These are phyloP conservation scores for Metacarcinus magister DNA, from an alignment of 2,888 invertebrate species.

Conservation along the genomic window DNA sequence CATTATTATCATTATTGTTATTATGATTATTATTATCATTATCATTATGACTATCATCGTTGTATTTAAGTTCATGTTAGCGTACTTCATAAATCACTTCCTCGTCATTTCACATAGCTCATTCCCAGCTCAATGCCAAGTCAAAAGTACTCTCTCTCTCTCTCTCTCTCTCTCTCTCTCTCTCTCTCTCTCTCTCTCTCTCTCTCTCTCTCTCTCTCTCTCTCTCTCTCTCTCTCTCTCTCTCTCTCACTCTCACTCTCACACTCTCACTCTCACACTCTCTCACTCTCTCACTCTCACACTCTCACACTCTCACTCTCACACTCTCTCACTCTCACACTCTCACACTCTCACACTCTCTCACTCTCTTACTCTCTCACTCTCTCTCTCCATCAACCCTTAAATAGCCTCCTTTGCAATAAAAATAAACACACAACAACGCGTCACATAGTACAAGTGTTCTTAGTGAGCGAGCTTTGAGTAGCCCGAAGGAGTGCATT, in stretches of 20 bases:
- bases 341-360: too few species aligned
- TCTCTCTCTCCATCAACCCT: neutral
- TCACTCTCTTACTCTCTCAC: neutral
- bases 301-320: too few species aligned
- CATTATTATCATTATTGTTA: neutral
- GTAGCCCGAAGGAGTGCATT: neutral
- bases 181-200: too few species aligned
- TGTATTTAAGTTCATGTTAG: too few species aligned
- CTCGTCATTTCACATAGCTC: neutral
- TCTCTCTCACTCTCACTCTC: neutral
- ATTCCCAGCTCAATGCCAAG: neutral
- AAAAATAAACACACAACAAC: neutral
- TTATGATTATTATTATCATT: too few species aligned
- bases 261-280: neutral
- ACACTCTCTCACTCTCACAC: too few species aligned
- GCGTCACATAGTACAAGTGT: neutral
- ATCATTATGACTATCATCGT: too few species aligned
- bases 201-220: too few species aligned
- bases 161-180: slow-evolving; percentile 18
- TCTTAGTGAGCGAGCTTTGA: neutral
- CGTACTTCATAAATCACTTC: neutral
- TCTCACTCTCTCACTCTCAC: slow-evolving; percentile 37
- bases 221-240: neutral
- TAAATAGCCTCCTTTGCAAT: slow-evolving; percentile 3
- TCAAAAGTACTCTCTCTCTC: neutral